These are phyloP conservation scores for Gryon sp. DNA, from an alignment of 1,140 invertebrate species.

Conservation along the genomic window DNA sequence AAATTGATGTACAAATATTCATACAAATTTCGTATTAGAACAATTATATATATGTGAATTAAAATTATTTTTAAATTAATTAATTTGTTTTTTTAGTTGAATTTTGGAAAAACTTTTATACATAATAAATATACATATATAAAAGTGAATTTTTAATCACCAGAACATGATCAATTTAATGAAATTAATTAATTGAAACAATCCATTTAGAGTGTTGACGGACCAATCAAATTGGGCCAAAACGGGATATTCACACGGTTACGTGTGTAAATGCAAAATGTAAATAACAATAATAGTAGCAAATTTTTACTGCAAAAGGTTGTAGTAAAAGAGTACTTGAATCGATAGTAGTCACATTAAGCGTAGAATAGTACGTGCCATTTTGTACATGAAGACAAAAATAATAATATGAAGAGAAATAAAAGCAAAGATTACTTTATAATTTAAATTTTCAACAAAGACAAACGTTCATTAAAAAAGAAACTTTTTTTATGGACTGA, in stretches of 20 bases:
- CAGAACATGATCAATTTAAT: too few species aligned
- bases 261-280: conserved; percentile 67
- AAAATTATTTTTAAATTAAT: too few species aligned
- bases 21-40: too few species aligned
- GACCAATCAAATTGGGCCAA: conserved; percentile 70
- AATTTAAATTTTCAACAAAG: conserved; percentile 38
- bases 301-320: conserved; percentile 62
- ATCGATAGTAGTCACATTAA: conserved; percentile 62
- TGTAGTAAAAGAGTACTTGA: conserved; percentile 72
- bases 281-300: conserved; percentile 69
- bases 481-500: conserved; percentile 48
- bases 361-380: conserved; percentile 76
- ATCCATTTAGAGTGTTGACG: conserved; percentile 41
- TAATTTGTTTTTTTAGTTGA: too few species aligned
- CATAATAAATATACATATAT: too few species aligned
- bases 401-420: conserved; percentile 58
- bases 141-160: background rate
- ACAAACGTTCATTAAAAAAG: conserved; percentile 46
- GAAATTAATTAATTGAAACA: too few species aligned
- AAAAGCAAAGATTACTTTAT: conserved; percentile 58
- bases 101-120: too few species aligned
- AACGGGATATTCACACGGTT: conserved; percentile 58
- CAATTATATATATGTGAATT: too few species aligned
- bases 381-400: conserved; percentile 73
- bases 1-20: too few species aligned